Conservation (phyloP, 2,797 vertebrate genomes). For the Choloepus didactylus region DNA sequence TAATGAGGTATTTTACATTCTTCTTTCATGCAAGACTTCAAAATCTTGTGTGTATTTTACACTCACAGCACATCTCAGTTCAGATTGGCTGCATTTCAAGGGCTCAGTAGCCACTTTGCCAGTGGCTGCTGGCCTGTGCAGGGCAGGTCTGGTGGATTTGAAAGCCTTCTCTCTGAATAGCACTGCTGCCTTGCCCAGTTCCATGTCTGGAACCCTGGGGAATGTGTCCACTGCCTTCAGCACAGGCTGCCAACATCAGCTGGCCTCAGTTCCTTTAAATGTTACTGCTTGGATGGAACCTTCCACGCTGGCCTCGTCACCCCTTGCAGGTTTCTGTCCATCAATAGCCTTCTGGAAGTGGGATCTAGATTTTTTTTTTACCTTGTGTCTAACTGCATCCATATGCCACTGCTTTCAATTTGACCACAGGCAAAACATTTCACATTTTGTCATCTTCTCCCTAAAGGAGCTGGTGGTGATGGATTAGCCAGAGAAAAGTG, state of each 20-base stretch:
- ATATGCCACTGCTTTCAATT: background rate
- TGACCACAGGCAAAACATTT: background rate
- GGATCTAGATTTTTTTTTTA: background rate
- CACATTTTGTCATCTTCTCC: background rate
- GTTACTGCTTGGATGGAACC: background rate
- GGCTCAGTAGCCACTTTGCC: background rate
- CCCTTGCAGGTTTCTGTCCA: background rate
- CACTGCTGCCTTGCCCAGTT: rapidly evolving
- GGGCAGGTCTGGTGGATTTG: background rate
- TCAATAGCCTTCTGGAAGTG: background rate
- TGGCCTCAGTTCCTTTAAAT: background rate
- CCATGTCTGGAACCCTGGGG: rapidly evolving
- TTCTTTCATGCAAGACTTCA: background rate
- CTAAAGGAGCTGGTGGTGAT: background rate
- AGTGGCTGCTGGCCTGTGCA: background rate
- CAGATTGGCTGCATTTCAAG: background rate
- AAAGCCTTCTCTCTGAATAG: background rate
- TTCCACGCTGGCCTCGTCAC: rapidly evolving
- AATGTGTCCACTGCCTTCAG: rapidly evolving
- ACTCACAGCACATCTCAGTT: rapidly evolving
- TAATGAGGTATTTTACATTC: background rate
- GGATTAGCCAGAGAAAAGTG: background rate
- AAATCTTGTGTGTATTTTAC: rapidly evolving
- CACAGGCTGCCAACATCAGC: background rate
- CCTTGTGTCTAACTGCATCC: background rate